A percentile compares a stretch with the other conserved stretches of the same genome.
phyloP scores from a whole-genome alignment of 2,888 invertebrate genomes.

The Cyrtodaria siliqua region DNA sequence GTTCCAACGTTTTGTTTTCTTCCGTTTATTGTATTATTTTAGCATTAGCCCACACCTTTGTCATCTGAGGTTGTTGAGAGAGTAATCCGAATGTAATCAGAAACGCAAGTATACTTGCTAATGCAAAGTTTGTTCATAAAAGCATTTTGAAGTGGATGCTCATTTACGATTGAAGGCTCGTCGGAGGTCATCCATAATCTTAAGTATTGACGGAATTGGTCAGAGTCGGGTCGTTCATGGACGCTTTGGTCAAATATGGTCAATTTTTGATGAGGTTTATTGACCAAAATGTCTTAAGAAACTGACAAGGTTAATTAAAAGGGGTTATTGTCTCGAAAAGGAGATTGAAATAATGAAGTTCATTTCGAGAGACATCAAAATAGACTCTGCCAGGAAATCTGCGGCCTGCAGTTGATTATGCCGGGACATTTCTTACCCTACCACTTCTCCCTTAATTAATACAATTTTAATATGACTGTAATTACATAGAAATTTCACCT shows the following conservation, averaged over 20 bases:
- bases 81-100: slow-evolving; percentile 46
- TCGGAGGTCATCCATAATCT: no score
- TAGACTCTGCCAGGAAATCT: no score
- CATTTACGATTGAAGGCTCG: no score
- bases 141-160: slow-evolving; percentile 32
- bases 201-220: no score
- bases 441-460: no score
- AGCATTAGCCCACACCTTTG: slow-evolving; percentile 35
- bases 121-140: slow-evolving; percentile 52
- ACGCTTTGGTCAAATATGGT: no score
- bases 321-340: background rate
- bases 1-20: slow-evolving; percentile 22
- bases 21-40: slow-evolving; percentile 24
- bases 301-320: slow-evolving; percentile 37
- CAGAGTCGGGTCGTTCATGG: no score
- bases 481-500: no score
- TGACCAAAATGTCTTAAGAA: background rate
- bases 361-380: background rate
- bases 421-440: no score
- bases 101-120: slow-evolving; percentile 49
- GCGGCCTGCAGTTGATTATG: no score
- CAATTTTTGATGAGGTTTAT: no score
- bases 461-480: no score
- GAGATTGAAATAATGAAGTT: slow-evolving; percentile 12
- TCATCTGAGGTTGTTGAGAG: slow-evolving; percentile 29